Conservation (phyloP, 2,888 invertebrate species). For the Caenorhabditis sinica region DNA sequence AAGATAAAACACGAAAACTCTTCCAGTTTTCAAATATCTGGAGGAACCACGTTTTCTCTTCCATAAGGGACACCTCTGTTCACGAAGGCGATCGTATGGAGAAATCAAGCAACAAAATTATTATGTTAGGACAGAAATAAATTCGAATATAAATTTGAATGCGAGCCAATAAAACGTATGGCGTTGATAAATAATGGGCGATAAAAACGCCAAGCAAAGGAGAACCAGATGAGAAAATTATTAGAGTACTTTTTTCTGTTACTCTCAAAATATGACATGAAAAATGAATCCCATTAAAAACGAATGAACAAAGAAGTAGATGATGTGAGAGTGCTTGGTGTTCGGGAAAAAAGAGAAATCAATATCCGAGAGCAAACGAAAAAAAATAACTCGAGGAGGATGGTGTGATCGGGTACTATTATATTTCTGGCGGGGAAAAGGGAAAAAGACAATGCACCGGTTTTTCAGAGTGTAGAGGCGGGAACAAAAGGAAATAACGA, state of each 20-base stretch:
- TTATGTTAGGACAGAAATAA: too few species aligned
- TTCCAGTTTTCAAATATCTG: too few species aligned
- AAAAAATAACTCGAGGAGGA: background rate
- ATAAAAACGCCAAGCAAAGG: background rate
- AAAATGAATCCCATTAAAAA: slow-evolving; percentile 1
- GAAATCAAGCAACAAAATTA: too few species aligned
- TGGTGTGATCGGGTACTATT: background rate
- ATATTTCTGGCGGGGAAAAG: slow-evolving; percentile 27
- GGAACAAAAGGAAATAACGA: background rate
- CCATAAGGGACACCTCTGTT: too few species aligned
- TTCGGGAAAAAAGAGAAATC: background rate
- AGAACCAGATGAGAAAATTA: background rate
- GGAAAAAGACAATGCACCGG: slow-evolving; percentile 51
- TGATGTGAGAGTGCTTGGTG: background rate
- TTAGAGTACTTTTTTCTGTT: slow-evolving; percentile 26
- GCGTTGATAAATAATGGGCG: background rate
- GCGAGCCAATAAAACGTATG: too few species aligned
- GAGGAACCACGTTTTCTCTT: too few species aligned
- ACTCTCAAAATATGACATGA: slow-evolving; percentile 59
- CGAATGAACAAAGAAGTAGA: slow-evolving; percentile 1
- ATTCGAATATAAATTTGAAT: background rate
- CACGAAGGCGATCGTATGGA: too few species aligned
- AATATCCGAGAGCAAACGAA: slow-evolving; percentile 23
- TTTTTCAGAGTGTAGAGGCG: slow-evolving; percentile 54
- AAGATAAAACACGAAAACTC: too few species aligned